A percentile compares a stretch with the other conserved stretches of the same genome.
Conservation (phyloP, 1,140 invertebrate genomes). For the Microplitis demolitor region DNA sequence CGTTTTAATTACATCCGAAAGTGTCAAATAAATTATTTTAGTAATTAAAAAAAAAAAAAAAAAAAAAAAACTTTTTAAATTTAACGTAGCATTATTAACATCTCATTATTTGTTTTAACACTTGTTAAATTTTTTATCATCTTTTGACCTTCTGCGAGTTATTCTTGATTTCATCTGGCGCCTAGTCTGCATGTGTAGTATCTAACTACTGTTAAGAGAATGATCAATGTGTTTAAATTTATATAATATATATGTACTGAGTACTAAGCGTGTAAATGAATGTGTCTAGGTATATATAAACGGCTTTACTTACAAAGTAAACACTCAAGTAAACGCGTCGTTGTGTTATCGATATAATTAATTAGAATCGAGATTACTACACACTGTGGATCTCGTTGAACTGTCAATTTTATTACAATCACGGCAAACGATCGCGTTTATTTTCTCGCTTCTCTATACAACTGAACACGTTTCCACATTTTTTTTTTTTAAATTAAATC, state of each 20-base stretch:
- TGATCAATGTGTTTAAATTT: neutral
- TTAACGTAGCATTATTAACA: too few relatives aligned
- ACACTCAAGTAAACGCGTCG: slow-evolving; percentile 13
- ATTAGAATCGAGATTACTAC: slow-evolving; percentile 32
- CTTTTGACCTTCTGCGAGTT: neutral
- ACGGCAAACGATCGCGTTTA: neutral
- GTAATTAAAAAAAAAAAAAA: too few relatives aligned
- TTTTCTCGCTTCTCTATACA: slow-evolving; percentile 16
- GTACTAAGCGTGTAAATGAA: neutral
- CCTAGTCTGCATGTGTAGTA: slow-evolving; percentile 4
- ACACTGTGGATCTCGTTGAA: slow-evolving; percentile 32
- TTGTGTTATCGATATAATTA: slow-evolving; percentile 31
- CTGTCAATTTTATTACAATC: slow-evolving; percentile 24
- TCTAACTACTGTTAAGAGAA: neutral
- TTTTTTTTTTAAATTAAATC: neutral
- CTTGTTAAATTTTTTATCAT: neutral
- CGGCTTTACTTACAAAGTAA: neutral
- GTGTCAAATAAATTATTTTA: too few relatives aligned
- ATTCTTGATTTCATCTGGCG: slow-evolving; percentile 22
- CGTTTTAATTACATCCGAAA: too few relatives aligned
- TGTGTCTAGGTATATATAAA: neutral
- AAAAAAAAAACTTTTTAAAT: too few relatives aligned
- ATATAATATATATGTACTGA: neutral
- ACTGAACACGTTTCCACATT: neutral
- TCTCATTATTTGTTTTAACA: too few relatives aligned